Evolutionary conservation across 2,113 vertebrate genomes (phyloP).

Genomic region (Pleuronectes platessa): DNA sequence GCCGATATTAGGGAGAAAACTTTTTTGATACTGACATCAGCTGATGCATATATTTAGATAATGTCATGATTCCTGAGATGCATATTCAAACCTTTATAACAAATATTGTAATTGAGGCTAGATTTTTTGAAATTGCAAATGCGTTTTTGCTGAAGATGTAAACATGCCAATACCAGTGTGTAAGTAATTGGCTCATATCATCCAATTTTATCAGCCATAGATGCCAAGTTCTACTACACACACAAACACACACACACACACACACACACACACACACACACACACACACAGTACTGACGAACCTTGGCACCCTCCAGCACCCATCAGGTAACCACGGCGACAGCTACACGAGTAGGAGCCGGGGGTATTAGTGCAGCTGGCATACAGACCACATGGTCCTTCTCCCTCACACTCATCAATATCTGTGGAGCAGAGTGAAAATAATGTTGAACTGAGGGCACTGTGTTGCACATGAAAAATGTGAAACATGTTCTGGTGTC

Average conservation of each 20-base stretch:
- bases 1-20: too few relatives aligned
- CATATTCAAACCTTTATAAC: too few relatives aligned
- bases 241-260: background rate
- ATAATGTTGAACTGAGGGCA: background rate
- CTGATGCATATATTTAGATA: too few relatives aligned
- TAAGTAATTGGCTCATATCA: too few relatives aligned
- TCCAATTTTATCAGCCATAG: too few relatives aligned
- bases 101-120: too few relatives aligned
- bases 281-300: slow-evolving; percentile 30
- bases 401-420: slow-evolving; percentile 79
- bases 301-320: slow-evolving; percentile 79
- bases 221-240: background rate
- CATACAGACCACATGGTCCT: slow-evolving; percentile 74
- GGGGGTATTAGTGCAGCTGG: slow-evolving; percentile 80
- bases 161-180: too few relatives aligned
- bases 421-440: slow-evolving; percentile 66
- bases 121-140: too few relatives aligned
- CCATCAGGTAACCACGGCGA: slow-evolving; percentile 80
- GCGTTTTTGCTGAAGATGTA: too few relatives aligned
- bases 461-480: background rate
- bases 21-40: too few relatives aligned
- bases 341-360: slow-evolving; percentile 82
- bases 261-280: background rate
- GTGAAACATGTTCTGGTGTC: background rate
- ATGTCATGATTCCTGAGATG: too few relatives aligned